Evolutionary conservation across 2,888 invertebrate genomes (phyloP).

Genomic region (Amblyjoppa fuscipennis): DNA sequence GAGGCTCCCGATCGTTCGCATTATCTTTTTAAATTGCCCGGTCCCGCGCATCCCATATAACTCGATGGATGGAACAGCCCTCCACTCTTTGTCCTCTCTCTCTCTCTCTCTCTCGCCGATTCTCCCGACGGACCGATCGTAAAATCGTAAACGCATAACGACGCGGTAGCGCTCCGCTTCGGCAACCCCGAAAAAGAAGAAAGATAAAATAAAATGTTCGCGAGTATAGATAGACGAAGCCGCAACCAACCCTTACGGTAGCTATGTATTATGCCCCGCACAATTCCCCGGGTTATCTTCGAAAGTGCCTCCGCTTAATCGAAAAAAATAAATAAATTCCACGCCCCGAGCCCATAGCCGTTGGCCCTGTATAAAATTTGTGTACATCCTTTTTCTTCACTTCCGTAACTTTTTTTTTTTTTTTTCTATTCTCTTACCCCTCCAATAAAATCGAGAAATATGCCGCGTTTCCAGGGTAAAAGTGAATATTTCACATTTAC

Average conservation of each 20-base stretch:
- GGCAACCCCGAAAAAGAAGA: slow-evolving; percentile 35
- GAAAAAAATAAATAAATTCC: slow-evolving; percentile 15
- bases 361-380: slow-evolving; percentile 27
- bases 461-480: neutral
- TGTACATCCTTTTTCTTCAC: slow-evolving; percentile 7
- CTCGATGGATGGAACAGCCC: slow-evolving; percentile 63
- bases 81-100: slow-evolving; percentile 39
- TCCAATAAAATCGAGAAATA: neutral
- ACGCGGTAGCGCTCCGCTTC: slow-evolving; percentile 46
- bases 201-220: slow-evolving; percentile 37
- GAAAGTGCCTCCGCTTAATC: slow-evolving; percentile 33
- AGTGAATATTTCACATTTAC: slow-evolving; percentile 1
- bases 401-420: neutral
- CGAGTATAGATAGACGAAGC: slow-evolving; percentile 48
- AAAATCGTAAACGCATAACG: slow-evolving; percentile 71
- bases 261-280: slow-evolving; percentile 31
- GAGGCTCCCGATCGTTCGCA: slow-evolving; percentile 73
- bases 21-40: slow-evolving; percentile 81
- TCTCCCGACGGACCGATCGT: slow-evolving; percentile 62
- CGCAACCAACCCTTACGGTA: slow-evolving; percentile 50
- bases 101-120: slow-evolving; percentile 34
- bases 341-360: neutral
- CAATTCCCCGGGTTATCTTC: slow-evolving; percentile 28
- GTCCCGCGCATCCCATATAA: slow-evolving; percentile 38
- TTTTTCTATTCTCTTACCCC: neutral